A percentile compares a stretch with the other conserved stretches of the same genome.
phyloP scores from a whole-genome alignment of 2,113 vertebrate species.

The Phoenicopterus ruber region DNA sequence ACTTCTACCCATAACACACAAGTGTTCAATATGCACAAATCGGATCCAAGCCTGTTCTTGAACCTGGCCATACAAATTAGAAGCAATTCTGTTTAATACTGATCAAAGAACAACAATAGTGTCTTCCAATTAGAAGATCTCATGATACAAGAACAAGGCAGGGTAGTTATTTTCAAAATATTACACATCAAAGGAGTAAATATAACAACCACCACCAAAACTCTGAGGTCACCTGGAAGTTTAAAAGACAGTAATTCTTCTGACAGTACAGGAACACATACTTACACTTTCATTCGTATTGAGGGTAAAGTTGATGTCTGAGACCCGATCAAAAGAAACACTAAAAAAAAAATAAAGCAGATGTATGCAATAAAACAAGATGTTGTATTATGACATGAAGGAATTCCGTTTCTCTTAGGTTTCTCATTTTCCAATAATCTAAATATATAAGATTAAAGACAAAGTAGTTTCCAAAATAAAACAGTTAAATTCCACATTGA shows the following conservation, averaged over 20 bases:
- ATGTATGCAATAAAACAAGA: slow-evolving; percentile 16
- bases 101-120: not conserved
- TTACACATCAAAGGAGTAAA: not conserved
- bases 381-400: not conserved
- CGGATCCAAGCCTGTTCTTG: not conserved
- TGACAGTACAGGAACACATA: slow-evolving; percentile 33
- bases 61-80: not conserved
- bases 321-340: slow-evolving; percentile 99
- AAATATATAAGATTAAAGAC: not conserved
- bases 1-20: not conserved
- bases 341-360: slow-evolving; percentile 72
- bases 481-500: not conserved
- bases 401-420: not conserved
- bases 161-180: not conserved
- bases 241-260: not conserved
- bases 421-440: not conserved
- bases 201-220: not conserved
- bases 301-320: slow-evolving; percentile 99
- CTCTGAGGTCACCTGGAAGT: not conserved
- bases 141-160: not conserved
- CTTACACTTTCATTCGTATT: slow-evolving; percentile 99
- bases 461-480: not conserved
- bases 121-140: not conserved
- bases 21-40: not conserved
- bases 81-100: not conserved